These are phyloP conservation scores for Indicator indicator DNA, from an alignment of 2,113 vertebrate species.

Conservation along the genomic window DNA sequence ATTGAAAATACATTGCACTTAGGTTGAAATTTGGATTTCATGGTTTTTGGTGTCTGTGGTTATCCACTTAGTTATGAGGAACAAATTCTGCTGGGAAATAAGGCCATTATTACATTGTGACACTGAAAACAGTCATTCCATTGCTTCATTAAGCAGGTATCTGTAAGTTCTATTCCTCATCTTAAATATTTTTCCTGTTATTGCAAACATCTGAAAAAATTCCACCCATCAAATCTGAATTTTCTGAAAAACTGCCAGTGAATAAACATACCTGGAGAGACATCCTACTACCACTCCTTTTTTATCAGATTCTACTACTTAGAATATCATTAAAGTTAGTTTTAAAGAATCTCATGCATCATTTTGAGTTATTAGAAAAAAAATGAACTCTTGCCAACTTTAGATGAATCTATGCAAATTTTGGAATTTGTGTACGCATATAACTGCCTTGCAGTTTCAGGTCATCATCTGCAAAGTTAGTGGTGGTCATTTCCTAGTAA, in stretches of 20 bases:
- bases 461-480: not conserved
- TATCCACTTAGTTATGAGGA: not conserved
- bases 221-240: not conserved
- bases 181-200: not conserved
- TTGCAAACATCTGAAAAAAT: not conserved
- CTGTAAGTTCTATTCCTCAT: not conserved
- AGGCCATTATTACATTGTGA: not conserved
- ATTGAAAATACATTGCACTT: not conserved
- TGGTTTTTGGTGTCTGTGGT: not conserved
- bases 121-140: not conserved
- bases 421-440: not conserved
- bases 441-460: not conserved
- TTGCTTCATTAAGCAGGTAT: not conserved
- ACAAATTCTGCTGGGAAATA: not conserved
- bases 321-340: not conserved
- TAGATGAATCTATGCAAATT: not conserved
- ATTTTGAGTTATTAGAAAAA: not conserved
- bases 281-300: not conserved
- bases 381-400: not conserved
- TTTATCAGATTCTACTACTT: not conserved
- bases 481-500: not conserved
- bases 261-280: not conserved
- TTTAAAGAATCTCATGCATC: not conserved
- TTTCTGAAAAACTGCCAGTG: not conserved
- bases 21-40: not conserved